Percentiles rank a stretch among this genome's conserved stretches.
Evolutionary conservation across 2,797 vertebrate genomes (phyloP).

Genomic region (Dendrocincla fuliginosa): DNA sequence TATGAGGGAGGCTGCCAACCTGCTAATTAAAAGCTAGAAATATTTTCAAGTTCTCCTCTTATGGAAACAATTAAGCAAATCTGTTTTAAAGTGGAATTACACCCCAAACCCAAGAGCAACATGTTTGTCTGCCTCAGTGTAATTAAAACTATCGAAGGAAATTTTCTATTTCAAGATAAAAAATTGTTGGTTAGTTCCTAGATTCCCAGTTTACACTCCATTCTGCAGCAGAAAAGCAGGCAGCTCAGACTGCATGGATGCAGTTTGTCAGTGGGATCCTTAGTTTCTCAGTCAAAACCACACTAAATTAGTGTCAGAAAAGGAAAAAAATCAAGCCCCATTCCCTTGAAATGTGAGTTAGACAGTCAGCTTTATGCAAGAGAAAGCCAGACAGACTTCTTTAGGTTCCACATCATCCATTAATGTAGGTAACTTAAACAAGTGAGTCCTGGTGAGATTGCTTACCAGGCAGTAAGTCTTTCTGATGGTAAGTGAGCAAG

Average conservation of each 20-base stretch:
- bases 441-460: neutral
- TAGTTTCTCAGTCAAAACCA: neutral
- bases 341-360: neutral
- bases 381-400: conserved; percentile 11
- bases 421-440: conserved; percentile 45
- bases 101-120: neutral
- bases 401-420: conserved; percentile 45
- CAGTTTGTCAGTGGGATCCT: neutral
- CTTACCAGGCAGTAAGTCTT: conserved; percentile 27
- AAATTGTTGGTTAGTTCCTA: neutral
- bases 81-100: conserved; percentile 3
- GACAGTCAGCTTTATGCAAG: neutral
- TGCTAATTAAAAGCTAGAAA: conserved; percentile 27
- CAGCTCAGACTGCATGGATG: neutral
- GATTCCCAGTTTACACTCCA: neutral
- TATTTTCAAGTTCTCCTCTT: neutral
- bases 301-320: neutral
- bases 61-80: conserved; percentile 9
- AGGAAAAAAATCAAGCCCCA: neutral
- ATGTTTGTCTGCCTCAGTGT: neutral
- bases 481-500: neutral
- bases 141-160: neutral
- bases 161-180: neutral
- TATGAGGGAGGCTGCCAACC: neutral
- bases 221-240: neutral